These are phyloP conservation scores for Bombus ignitus DNA, from an alignment of 1,140 invertebrate species.

Conservation along the genomic window DNA sequence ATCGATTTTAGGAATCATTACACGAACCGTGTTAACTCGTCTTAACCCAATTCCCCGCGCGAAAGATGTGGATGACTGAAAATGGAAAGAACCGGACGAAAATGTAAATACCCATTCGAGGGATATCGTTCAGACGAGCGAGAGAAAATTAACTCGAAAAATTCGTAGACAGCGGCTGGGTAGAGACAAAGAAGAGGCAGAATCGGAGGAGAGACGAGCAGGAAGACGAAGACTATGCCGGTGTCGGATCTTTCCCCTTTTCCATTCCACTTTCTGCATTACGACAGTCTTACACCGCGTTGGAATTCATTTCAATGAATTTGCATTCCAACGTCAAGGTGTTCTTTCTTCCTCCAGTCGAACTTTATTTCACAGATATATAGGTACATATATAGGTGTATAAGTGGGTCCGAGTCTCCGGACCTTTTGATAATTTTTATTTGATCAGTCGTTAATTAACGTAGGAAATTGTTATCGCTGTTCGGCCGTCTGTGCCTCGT, in stretches of 20 bases:
- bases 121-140: conserved; percentile 52
- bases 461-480: conserved; percentile 49
- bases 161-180: conserved; percentile 52
- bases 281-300: conserved; percentile 71
- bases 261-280: conserved; percentile 48
- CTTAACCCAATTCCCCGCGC: not conserved
- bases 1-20: too few relatives aligned
- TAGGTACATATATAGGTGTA: not conserved
- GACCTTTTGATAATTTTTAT: conserved; percentile 63
- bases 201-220: not conserved
- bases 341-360: not conserved
- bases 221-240: conserved; percentile 9
- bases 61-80: not conserved
- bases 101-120: conserved; percentile 64
- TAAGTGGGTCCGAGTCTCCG: not conserved
- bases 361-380: not conserved
- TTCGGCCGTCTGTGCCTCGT: not conserved
- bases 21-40: too few relatives aligned
- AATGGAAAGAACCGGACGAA: conserved; percentile 40
- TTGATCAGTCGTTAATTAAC: conserved; percentile 65
- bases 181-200: conserved; percentile 32
- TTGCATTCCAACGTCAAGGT: conserved; percentile 66
- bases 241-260: conserved; percentile 21
- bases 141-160: conserved; percentile 71
- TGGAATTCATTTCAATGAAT: conserved; percentile 76